Evolutionary conservation across 2,113 vertebrate species (phyloP).

Genomic region (Catagonus wagneri): DNA sequence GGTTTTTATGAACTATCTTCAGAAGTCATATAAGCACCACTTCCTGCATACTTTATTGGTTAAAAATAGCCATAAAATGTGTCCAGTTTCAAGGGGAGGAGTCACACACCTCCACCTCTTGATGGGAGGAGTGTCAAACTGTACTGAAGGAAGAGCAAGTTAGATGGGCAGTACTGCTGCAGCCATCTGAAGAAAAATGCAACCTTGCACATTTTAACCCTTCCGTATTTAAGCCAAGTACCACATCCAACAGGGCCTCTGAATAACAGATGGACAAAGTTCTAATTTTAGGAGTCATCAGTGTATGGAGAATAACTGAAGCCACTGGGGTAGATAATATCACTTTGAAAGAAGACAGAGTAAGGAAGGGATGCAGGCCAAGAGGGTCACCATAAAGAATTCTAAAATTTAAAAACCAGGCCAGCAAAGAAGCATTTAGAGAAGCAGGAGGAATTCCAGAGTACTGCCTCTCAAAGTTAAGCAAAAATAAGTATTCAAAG

Average conservation of each 20-base stretch:
- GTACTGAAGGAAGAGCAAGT: neutral
- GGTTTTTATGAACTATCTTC: neutral
- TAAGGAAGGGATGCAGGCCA: neutral
- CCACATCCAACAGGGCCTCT: neutral
- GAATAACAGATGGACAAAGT: neutral
- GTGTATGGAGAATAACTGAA: neutral
- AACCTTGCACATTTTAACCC: neutral
- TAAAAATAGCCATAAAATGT: conserved; percentile 32
- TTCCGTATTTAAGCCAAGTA: neutral
- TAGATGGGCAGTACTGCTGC: neutral
- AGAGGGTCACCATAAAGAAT: neutral
- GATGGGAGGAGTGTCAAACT: neutral
- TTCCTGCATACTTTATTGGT: neutral
- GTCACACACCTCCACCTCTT: neutral
- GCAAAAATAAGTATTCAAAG: neutral
- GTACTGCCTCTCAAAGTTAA: neutral
- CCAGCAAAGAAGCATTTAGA: conserved; percentile 14
- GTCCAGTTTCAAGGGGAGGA: neutral
- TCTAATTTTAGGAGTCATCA: conserved; percentile 17
- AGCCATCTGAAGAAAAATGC: neutral
- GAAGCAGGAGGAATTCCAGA: neutral
- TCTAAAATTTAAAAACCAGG: neutral
- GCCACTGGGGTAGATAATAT: neutral
- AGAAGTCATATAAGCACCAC: neutral
- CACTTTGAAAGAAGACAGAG: neutral